Base-by-base conservation (phyloP, 2,888 invertebrate species). In the Oxyteleia sp. region DNA sequence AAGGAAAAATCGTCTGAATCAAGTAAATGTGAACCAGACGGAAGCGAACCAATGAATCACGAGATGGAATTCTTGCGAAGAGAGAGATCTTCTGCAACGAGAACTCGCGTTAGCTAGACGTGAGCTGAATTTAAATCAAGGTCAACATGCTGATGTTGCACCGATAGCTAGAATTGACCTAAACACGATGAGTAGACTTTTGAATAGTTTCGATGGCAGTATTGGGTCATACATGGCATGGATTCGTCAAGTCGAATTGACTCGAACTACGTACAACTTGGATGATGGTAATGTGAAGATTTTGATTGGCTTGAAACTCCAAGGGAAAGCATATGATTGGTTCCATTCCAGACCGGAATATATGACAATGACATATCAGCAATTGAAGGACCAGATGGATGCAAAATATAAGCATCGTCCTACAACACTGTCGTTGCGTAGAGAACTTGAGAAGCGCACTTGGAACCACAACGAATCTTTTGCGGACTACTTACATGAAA, bases 401-500 rank as follows among this genome's bases (percentile, higher is more conserved):
- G 15, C 23, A 8, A 82, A 84, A 71, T 86, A 82, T 11, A 68
- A 85, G 18, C 79, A 69, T 18, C 84, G 79, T 7, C 61, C 49
- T n/a, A 75, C 45, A 3, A 82, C 66, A 15, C 20, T 82, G 11
- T 15, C 13, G 1, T 15, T 85, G 4, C 75, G 82, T 0, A 75
- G 71, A 41, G 45, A 85, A n/a, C 85, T 87, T 13, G 86, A 86
- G 47, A n/a, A 32, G 20, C 63, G 86, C 26, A 47, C 43, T 7
- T 87, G 86, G 84, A 81, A 76, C 1, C 2, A 18, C 1, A 18
- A 23, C 0, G 84, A 86, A n/a, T 16, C 76, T 2, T 87, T 86
- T 29, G 45, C 63, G 16, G 75, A 81, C n/a, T 86, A 87, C 38
- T 74, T 66, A 16, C 86, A 86, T 32, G 81, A 84, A 0, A 85